Base-by-base conservation (phyloP, 2,113 vertebrate genomes). In the Ancistrus triradiatus region DNA sequence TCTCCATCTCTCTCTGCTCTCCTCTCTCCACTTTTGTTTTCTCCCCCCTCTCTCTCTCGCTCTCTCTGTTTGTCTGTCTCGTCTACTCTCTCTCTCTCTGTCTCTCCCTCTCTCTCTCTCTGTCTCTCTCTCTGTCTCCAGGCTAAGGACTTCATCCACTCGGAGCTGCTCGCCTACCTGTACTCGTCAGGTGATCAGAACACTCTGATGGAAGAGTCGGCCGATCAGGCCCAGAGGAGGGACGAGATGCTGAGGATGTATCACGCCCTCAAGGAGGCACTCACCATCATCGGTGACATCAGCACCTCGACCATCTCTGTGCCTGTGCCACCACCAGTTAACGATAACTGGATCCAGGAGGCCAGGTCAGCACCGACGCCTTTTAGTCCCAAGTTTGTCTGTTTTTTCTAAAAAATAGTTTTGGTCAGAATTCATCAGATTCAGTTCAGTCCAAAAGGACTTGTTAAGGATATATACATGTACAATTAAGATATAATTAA, bases 111-210 rank as follows among this genome's bases (percentile, higher is more conserved):
- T 9, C 42, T 8, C 27, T 5, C 28, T 25, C 15, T 11, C 27
- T 9, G 11, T 33, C 5, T 18, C 1, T 65, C 9, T 70, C 3
- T 19, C 1, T 65, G 8, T 70, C 10, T 38, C 8, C 70, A 95
- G 93, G 86, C 92, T 0, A 98, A 98, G 81, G 95, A 96, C 66
- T 97, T 98, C 81, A 98, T 97, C 85, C 94, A 95, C 83, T 92
- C 93, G 0, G 95, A 98, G 88, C 88, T 97, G 13, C 78, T 97
- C 85, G 94, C 95, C 3, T 97, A 89, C 83, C 90, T 97, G n/a
- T 98, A 98, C 80, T 96, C 92, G 0, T 92, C 92, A 0, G 88
- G 89, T 0, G 93, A 98, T 85, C 95, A 98, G 84, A 85, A 76
- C 88, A 93, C 90, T 76, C 86, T 98, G 33, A 98, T 98, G 95